Base-by-base conservation (phyloP, 2,113 vertebrate genomes). In the Neodontobutis hainanensis region DNA sequence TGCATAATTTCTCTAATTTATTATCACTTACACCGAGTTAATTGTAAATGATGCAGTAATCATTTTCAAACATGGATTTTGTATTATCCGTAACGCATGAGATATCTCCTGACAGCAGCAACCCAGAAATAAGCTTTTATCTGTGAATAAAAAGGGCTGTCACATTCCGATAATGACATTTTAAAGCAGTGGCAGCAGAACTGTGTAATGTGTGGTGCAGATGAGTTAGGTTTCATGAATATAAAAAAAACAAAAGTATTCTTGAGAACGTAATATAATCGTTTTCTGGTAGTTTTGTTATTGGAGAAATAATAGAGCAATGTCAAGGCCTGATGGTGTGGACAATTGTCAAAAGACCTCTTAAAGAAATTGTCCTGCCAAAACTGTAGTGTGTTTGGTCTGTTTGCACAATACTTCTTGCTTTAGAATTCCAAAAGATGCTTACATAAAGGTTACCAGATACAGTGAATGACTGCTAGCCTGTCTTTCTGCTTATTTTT, bases 151-250 rank as follows among this genome's bases (percentile, higher is more conserved):
- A 59, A 48, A 42, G 45, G 45, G 8, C 34, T 43, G 42, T 72
- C 67, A 65, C 16, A 27, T 42, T 68, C 14, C 47, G 47, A 72
- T 64, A 32, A 34, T 71, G 63, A 48, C 67, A 55, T 67, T 70
- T 67, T 70, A 53, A 80, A 64, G 59, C 61, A 32, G 62, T 5
- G 12, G 65, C 65, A 56, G 45, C 19, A 65, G 61, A n/a, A 47
- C 51, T 65, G 16, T 52, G 32, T 10, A 14, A 4, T 11, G 45
- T 5, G 2, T 49, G 14, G 2, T 0, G 5, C 12, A 4, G 10
- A 46, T 51, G 53, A 52, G 34, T 55, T 55, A 12, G 40, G 32
- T 35, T 1, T 6, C 2, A 62, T 60, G 47, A 35, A 63, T 12
- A 40, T 9, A 5, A 42, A 4, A 42, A 4, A 11, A 58, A 16